phyloP scores from a whole-genome alignment of 2,888 invertebrate genomes.

The Lapara coniferarum region DNA sequence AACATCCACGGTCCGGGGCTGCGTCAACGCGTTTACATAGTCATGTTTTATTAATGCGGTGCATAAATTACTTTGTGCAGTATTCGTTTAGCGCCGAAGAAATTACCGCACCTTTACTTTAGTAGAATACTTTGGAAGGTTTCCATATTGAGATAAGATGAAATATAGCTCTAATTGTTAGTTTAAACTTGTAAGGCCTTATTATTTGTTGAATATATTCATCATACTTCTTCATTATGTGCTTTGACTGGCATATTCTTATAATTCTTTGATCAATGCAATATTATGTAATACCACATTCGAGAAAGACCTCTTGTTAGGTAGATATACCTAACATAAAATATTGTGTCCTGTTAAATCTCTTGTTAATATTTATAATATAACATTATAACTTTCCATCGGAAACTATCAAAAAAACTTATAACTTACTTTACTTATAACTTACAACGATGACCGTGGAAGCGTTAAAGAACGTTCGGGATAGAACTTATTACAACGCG shows the following conservation, averaged over 20 bases:
- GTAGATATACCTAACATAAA: background rate
- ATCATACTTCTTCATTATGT: no score
- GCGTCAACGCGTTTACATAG: conserved; percentile 56
- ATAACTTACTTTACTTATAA: conserved; percentile 4
- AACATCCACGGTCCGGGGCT: conserved; percentile 30
- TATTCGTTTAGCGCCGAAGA: conserved; percentile 55
- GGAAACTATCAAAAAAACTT: conserved; percentile 1
- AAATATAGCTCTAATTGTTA: conserved; percentile 45
- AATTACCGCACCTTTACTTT: conserved; percentile 57
- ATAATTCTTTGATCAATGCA: no score
- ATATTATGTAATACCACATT: no score
- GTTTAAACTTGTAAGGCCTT: conserved; percentile 41
- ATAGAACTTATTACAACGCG: background rate
- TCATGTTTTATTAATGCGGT: conserved; percentile 72
- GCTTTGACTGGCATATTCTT: no score
- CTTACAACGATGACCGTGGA: background rate
- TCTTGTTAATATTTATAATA: conserved; percentile 4
- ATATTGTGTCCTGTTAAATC: background rate
- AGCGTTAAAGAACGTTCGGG: background rate
- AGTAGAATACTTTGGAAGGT: conserved; percentile 52
- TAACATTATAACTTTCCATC: background rate
- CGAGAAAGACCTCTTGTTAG: no score
- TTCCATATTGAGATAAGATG: conserved; percentile 47
- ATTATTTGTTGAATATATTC: background rate
- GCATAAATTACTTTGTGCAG: conserved; percentile 69